Evolutionary conservation across 2,113 vertebrate genomes (phyloP), one percentile per base, ranked within the genome.

Genomic region (Suncus etruscus): DNA sequence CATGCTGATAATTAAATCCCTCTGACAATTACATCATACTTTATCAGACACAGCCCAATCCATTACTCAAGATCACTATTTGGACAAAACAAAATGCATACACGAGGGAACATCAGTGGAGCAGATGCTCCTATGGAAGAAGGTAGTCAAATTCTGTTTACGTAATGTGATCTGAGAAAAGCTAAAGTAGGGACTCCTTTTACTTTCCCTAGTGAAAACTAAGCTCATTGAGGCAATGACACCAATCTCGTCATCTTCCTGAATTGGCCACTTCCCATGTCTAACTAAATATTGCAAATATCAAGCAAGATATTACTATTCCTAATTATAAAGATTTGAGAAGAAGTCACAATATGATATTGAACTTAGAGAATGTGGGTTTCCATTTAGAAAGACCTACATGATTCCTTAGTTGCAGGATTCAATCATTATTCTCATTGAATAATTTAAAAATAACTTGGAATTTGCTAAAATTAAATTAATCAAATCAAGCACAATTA

Each of bases 11-110:
- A 99, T 98, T 98, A 98, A 98, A 98, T 96, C 97, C 98, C 98
- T 98, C 97, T 99, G 98, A 98, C 98, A 98, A 98, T 99, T 98
- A 98, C 98, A 98, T 99, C 98, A 99, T 98, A 93, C 98, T 97
- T 98, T 98, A 98, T 98, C 97, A 97, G 98, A 96, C 97, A 96
- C 97, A 97, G 97, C 97, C 98, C 97, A 96, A 97, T 98, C 98
- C 98, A 98, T 99, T 98, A 98, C 98, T 98, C 97, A 96, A 91
- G 97, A 98, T 98, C 98, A 97, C 97, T 98, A 97, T 93, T 97
- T 92, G 97, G 98, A 98, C 98, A 98, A 98, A 98, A 98, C 98
- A 98, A 97, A 97, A 97, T 97, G 97, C 96, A 97, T 96, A 96
- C 98, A 20, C 97, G 80, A 81, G 98, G 98, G 98, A 98, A 97